A percentile compares a stretch with the other conserved stretches of the same genome.
phyloP scores from a whole-genome alignment of 2,113 vertebrate genomes.

The Rattus norvegicus region DNA sequence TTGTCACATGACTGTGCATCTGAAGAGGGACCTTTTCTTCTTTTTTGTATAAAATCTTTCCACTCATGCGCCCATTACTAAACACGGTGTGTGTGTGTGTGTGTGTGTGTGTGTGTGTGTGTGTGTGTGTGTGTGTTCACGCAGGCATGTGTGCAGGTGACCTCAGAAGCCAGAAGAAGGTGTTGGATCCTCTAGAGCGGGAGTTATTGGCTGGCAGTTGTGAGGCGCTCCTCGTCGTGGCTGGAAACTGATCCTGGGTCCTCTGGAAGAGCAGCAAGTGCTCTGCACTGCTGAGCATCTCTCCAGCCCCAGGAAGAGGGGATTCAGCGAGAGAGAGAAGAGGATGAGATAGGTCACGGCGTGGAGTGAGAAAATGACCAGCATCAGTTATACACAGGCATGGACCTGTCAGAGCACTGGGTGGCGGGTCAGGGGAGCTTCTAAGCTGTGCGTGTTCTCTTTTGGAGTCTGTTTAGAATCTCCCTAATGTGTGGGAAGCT shows the following conservation, averaged over 20 bases:
- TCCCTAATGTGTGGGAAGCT: background rate
- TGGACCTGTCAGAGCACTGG: background rate
- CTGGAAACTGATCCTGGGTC: background rate
- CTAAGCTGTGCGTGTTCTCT: background rate
- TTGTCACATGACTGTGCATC: background rate
- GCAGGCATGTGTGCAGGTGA: no score
- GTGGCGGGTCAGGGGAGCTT: background rate
- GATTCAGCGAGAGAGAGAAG: background rate
- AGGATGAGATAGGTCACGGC: background rate
- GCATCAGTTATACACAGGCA: background rate
- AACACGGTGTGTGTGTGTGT: background rate
- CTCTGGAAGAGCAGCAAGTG: background rate
- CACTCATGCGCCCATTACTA: background rate
- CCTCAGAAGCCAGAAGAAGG: background rate
- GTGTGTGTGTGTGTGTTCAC: no score
- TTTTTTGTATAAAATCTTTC: background rate
- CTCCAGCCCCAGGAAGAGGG: background rate
- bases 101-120: background rate
- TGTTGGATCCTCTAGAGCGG: background rate
- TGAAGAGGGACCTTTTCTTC: background rate
- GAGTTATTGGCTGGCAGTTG: background rate
- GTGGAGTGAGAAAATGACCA: background rate
- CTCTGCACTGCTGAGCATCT: background rate
- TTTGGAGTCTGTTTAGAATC: background rate
- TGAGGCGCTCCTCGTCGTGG: background rate